phyloP scores from a whole-genome alignment of 2,888 invertebrate genomes.

The Diogma glabrata region DNA sequence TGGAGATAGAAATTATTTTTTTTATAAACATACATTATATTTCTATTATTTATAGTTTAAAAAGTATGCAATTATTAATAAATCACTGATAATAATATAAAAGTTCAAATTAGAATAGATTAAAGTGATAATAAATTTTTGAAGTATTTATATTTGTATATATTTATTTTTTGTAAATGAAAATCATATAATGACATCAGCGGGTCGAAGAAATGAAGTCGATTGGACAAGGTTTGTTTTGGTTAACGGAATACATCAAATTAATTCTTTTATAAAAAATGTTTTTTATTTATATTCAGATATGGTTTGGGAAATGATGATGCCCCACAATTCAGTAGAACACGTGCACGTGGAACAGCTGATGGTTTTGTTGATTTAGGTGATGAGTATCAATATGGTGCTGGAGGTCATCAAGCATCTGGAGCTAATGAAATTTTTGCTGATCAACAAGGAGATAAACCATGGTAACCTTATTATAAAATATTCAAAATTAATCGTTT shows the following conservation, averaged over 20 bases:
- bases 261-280: neutral
- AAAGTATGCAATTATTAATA: too few species aligned
- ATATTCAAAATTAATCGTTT: too few species aligned
- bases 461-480: slow-evolving; percentile 32
- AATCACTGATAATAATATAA: too few species aligned
- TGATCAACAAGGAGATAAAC: slow-evolving; percentile 66
- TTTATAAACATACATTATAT: too few species aligned
- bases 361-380: slow-evolving; percentile 66
- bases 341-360: slow-evolving; percentile 49
- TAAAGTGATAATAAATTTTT: too few species aligned
- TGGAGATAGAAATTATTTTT: too few species aligned
- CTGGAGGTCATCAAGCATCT: slow-evolving; percentile 73
- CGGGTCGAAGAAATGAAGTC: slow-evolving; percentile 23
- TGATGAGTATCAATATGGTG: slow-evolving; percentile 61
- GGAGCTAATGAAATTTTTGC: slow-evolving; percentile 86
- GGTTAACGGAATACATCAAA: slow-evolving; percentile 9
- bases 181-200: slow-evolving; percentile 2
- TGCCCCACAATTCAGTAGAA: slow-evolving; percentile 37
- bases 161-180: too few species aligned
- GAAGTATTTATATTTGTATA: too few species aligned
- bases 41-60: too few species aligned
- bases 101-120: too few species aligned
- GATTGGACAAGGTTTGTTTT: slow-evolving; percentile 33
- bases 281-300: slow-evolving; percentile 16
- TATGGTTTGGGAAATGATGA: slow-evolving; percentile 36